Evolutionary conservation across 1,140 invertebrate genomes (phyloP), one percentile per base, ranked within the genome.

Genomic region (Drosophila baimaii): DNA sequence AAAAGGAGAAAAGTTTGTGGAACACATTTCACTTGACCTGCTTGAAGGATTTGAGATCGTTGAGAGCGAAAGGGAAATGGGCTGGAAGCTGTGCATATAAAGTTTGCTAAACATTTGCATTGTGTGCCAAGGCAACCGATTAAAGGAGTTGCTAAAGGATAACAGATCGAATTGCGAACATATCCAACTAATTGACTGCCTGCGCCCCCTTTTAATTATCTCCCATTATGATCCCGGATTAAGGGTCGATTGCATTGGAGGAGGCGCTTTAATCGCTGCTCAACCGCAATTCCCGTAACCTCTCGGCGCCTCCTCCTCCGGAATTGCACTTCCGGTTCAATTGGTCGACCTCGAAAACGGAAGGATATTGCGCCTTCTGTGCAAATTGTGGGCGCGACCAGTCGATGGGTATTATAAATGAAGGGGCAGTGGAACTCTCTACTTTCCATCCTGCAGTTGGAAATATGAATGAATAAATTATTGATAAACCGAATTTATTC

Each of bases 1-100:
- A 21, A 33, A 59, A 41, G 17, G 12, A 33, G 73, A 56, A 72
- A 81, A 81, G 75, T 73, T 82, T 82, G 37, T 70, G 57, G 63
- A 77, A 68, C 78, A 49, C 71, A 66, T 81, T 69, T 82, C 74
- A 70, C 79, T 81, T 82, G 79, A 82, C 79, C 79, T 75, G 74
- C 59, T 82, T 78, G 58, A 27, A 13, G 10, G 39, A 46, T 37
- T n/a, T 46, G 41, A 69, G 66, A 46, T 33, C n/a, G 31, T 25
- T 10, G 47, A 70, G 63, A 46, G 62, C 62, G n/a, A 29, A 55
- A 31, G 63, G 39, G 54, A 77, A 81, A 77, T 69, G 69, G 55
- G 1, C 55, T 52, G 66, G 41, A 73, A 81, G 44, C 37, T 15
- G 41, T 25, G 23, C 49, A 9, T 23, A 58, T 21, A 21, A 52